Conservation (phyloP, 2,888 invertebrate genomes). For the Monopis laevigella region DNA sequence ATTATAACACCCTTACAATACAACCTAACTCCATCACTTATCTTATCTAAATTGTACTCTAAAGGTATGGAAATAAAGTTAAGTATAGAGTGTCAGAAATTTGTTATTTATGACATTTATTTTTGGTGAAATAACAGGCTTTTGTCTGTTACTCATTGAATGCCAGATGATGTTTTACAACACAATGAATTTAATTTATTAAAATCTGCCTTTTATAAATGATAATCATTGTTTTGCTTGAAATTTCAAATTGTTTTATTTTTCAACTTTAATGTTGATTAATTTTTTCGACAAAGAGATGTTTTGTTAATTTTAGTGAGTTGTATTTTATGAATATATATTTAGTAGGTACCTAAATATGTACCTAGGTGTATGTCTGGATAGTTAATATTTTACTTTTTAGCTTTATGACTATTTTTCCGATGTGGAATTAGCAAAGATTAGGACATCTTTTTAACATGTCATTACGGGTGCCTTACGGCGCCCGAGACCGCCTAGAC, state of each 20-base stretch:
- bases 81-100: neutral
- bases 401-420: too few relatives aligned
- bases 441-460: too few relatives aligned
- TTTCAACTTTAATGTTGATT: too few relatives aligned
- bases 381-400: too few relatives aligned
- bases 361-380: too few relatives aligned
- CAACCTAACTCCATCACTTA: slow-evolving; percentile 25
- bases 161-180: slow-evolving; percentile 58
- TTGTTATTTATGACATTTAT: slow-evolving; percentile 1
- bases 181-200: slow-evolving; percentile 60
- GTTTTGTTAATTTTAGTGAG: too few relatives aligned
- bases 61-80: neutral
- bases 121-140: slow-evolving; percentile 55
- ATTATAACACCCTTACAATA: slow-evolving; percentile 30
- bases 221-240: slow-evolving; percentile 3
- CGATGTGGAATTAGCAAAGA: too few relatives aligned
- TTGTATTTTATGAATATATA: too few relatives aligned
- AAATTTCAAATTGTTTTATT: slow-evolving; percentile 5
- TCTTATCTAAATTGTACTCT: slow-evolving; percentile 22
- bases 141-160: slow-evolving; percentile 57
- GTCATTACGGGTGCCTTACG: too few relatives aligned
- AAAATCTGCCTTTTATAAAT: slow-evolving; percentile 35
- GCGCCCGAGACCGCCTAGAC: too few relatives aligned
- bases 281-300: too few relatives aligned
- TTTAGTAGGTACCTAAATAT: too few relatives aligned